Base-by-base conservation (phyloP, 2,113 vertebrate species). In the Cinclus cinclus region DNA sequence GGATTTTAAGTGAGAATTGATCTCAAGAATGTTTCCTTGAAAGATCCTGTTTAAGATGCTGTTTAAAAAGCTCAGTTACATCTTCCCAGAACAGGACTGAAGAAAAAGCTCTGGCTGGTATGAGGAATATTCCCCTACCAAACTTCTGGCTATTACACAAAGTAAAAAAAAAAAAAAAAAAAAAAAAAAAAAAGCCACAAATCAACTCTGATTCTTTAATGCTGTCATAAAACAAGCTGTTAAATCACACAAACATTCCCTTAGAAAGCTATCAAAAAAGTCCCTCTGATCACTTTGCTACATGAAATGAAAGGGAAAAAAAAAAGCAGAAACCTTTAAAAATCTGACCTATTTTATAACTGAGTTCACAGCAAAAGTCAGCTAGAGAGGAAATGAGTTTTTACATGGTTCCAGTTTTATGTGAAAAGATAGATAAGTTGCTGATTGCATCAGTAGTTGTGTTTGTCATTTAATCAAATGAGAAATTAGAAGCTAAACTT, bases 331-430 rank as follows among this genome's bases (percentile, higher is more conserved):
- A 90, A 86, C 20, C 44, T 79, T 82, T 35, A 77, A 80, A 85
- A 64, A 37, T 49, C 50, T 80, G 67, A 95, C 59, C 27, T 19
- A 41, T 76, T 95, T 94, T 94, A 33, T 65, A 68, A 65, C 70
- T 42, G 25, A 68, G 37, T 86, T 87, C 80, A 93, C 39, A 67
- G 68, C 47, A 91, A 35, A 90, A 84, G 53, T 58, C 47, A 92
- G 23, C 53, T 85, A 76, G n/a, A 87, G 52, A 89, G 56, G 73
- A 97, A 94, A 90, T 75, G 22, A 92, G 35, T 80, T 83, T 82
- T 83, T 88, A 46, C 41, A 56, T 25, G 31, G 37, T 62, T 69
- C 41, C 25, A 83, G 28, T 47, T 83, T 71, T 60, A 76, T 71
- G n/a, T 50, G 85, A 76, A 86, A 75, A 75, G 84, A 69, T 10